These are phyloP conservation scores for Pseudopleuronectes americanus DNA, from an alignment of 2,797 vertebrate genomes.

Conservation along the genomic window DNA sequence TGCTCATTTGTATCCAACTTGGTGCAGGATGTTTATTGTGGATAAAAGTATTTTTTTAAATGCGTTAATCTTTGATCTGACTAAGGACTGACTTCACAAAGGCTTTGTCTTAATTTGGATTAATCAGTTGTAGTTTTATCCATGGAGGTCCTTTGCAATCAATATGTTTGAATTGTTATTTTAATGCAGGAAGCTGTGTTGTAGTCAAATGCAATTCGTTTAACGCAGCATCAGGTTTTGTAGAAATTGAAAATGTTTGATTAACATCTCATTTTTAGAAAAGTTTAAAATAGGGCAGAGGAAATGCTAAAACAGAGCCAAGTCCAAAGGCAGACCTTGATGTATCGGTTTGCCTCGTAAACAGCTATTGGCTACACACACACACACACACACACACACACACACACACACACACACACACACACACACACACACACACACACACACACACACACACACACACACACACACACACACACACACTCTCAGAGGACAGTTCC, in stretches of 20 bases:
- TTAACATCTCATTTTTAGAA: neutral
- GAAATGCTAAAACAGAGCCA: neutral
- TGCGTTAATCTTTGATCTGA: neutral
- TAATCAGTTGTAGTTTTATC: neutral
- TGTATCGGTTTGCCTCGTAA: neutral
- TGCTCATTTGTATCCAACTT: conserved; percentile 9
- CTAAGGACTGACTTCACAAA: neutral
- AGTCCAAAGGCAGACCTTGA: neutral
- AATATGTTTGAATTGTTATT: too few relatives aligned
- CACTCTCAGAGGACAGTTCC: conserved; percentile 1
- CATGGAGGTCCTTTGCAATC: too few relatives aligned
- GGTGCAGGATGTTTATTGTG: neutral
- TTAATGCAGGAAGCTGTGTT: neutral
- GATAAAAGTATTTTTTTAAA: neutral
- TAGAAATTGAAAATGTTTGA: neutral
- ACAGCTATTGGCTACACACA: neutral
- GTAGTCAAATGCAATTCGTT: neutral
- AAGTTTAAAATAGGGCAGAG: neutral
- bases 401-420: conserved; percentile 2
- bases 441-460: neutral
- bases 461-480: neutral
- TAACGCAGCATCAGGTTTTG: neutral
- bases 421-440: neutral
- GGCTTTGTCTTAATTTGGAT: neutral
- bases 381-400: neutral